Percentiles rank a stretch among this genome's conserved stretches.
These are phyloP conservation scores for Dione vanillae DNA, from an alignment of 2,888 invertebrate species.

Conservation along the genomic window DNA sequence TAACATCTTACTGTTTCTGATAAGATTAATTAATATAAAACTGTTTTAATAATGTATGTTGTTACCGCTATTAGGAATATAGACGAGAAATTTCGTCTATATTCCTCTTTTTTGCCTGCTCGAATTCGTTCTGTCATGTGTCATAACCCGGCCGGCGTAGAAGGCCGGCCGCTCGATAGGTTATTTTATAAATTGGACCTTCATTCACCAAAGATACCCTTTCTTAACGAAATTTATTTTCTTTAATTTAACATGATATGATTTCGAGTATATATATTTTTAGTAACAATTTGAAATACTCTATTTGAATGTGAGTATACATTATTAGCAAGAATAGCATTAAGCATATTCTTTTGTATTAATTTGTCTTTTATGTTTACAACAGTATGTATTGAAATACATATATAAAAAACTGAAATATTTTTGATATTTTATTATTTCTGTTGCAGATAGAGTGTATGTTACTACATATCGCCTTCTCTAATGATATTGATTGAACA, in stretches of 20 bases:
- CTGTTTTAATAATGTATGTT: not conserved
- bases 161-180: too few relatives aligned
- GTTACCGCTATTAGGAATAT: not conserved
- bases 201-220: not conserved
- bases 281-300: not conserved
- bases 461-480: slow-evolving; percentile 36
- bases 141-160: slow-evolving; percentile 7
- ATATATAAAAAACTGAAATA: not conserved
- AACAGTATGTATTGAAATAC: not conserved
- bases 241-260: not conserved
- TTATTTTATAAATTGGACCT: not conserved
- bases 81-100: not conserved
- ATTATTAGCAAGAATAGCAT: not conserved
- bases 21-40: not conserved
- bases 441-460: slow-evolving; percentile 36
- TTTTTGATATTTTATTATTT: slow-evolving; percentile 14
- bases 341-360: not conserved
- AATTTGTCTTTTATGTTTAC: not conserved
- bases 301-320: too few relatives aligned
- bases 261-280: not conserved
- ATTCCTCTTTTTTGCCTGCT: not conserved
- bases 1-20: not conserved
- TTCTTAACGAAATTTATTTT: not conserved
- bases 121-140: not conserved
- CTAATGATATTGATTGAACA: slow-evolving; percentile 69